Base-by-base conservation (phyloP, 92 coral and sea anemone genomes). In the Paragorgia papillata region DNA sequence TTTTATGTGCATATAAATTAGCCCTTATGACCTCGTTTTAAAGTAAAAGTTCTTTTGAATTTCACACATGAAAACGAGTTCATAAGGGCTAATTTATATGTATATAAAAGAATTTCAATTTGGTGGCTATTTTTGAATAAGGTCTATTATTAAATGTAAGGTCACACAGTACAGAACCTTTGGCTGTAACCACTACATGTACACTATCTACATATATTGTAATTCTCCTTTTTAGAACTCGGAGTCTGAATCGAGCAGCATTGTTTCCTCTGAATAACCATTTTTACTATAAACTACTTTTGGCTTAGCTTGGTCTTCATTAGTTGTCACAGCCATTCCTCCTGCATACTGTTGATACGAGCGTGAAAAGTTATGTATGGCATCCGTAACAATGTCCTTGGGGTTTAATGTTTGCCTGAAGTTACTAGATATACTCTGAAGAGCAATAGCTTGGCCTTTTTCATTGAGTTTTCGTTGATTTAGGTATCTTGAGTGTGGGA, bases 301-400 rank as follows among this genome's bases (percentile, higher is more conserved):
- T 0, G 63, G 63, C 18, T n/a, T 51, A 13, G 48, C 50, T 31
- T 54, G 15, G 7, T 71, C 78, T 32, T 71, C 78, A 22, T 71
- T 54, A 4, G 78, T 71, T 28, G 57, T 34, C 53, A 71, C 65
- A 6, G 78, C 48, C 78, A 71, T 71, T 19, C 78, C 78, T 24
- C 78, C 78, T 2, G 94, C 98, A 30, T 94, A 94, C 41, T 94
- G 97, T 51, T 94, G 88, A 55, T 94, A 94, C 9, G 98, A 89
- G 34, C 98, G 83, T 14, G 98, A 94, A 71, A 94, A 94, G 74
- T 91, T 94, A 70, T 94, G 98, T n/a, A 94, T 94, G 0, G 98
- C 98, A 51, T 94, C 98, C 57, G 92, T 92, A 6, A 94, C 97
- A 10, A 94, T 94, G 85, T 94, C 98, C 75, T 88, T 91, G 2